These are phyloP conservation scores for Brachyptera putata DNA, from an alignment of 2,888 invertebrate genomes.

Conservation along the genomic window DNA sequence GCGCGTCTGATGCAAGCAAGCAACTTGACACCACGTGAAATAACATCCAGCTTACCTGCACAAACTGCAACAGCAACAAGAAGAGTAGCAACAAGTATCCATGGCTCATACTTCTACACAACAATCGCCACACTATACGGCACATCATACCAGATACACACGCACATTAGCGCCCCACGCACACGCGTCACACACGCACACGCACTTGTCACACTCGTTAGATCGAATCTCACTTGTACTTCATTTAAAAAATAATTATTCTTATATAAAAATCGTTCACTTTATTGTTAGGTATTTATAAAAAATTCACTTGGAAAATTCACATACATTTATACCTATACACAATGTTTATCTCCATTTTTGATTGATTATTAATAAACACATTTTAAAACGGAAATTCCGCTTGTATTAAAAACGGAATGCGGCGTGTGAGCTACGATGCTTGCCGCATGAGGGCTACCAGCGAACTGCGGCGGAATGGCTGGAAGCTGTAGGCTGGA, in stretches of 20 bases:
- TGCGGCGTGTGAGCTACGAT: not conserved
- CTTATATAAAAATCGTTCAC: no score
- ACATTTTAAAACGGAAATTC: no score
- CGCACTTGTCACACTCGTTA: not conserved
- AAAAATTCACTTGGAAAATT: no score
- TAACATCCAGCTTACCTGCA: conserved; percentile 43
- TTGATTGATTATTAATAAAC: no score
- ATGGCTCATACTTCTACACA: conserved; percentile 51
- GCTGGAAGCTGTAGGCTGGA: conserved; percentile 17
- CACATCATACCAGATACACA: conserved; percentile 43
- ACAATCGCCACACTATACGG: conserved; percentile 50
- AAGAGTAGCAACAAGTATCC: conserved; percentile 51
- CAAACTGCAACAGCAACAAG: conserved; percentile 46
- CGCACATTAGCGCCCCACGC: not conserved
- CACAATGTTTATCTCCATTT: no score
- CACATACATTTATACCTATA: no score
- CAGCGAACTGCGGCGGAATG: not conserved
- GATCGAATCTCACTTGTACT: not conserved
- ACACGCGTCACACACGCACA: not conserved
- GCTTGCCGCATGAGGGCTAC: not conserved
- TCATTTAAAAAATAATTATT: no score
- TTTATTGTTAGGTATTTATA: no score
- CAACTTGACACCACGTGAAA: no score
- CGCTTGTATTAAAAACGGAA: not conserved
- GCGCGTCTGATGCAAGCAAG: no score